Evolutionary conservation across 1,140 invertebrate species (phyloP).

Genomic region (Steinernema khuongi): DNA sequence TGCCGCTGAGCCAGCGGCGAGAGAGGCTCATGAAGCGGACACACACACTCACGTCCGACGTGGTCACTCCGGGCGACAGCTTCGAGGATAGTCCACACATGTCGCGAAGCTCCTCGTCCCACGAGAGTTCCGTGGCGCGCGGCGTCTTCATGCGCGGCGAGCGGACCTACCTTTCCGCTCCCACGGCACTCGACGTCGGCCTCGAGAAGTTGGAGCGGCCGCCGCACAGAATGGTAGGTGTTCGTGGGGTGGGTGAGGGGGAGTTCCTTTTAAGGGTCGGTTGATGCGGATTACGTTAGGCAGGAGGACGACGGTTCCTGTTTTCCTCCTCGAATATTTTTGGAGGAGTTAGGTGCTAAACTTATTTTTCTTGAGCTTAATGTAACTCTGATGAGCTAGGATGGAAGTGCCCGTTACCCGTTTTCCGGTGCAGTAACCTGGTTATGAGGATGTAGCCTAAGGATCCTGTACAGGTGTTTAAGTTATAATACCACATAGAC

Average conservation of each 20-base stretch:
- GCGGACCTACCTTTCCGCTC: not conserved
- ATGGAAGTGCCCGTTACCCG: too few relatives aligned
- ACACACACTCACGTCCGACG: not conserved
- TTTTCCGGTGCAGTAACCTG: too few relatives aligned
- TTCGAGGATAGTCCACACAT: not conserved
- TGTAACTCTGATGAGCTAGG: too few relatives aligned
- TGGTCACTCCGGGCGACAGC: not conserved
- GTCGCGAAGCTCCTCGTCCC: not conserved
- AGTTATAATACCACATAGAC: too few relatives aligned
- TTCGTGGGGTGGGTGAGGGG: not conserved
- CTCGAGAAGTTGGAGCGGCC: not conserved
- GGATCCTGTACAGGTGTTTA: too few relatives aligned
- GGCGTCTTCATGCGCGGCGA: not conserved
- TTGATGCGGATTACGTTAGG: not conserved
- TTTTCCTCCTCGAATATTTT: too few relatives aligned
- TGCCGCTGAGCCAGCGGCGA: not conserved
- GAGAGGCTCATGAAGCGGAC: not conserved
- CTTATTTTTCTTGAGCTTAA: too few relatives aligned
- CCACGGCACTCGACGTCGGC: not conserved
- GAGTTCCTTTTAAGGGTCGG: not conserved
- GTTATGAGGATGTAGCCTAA: too few relatives aligned
- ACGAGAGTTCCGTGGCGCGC: not conserved
- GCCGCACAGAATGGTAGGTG: not conserved
- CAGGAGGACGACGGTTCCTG: too few relatives aligned
- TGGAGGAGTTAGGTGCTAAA: too few relatives aligned